These are phyloP conservation scores for Scomber colias DNA, from an alignment of 2,113 vertebrate genomes.

Conservation along the genomic window DNA sequence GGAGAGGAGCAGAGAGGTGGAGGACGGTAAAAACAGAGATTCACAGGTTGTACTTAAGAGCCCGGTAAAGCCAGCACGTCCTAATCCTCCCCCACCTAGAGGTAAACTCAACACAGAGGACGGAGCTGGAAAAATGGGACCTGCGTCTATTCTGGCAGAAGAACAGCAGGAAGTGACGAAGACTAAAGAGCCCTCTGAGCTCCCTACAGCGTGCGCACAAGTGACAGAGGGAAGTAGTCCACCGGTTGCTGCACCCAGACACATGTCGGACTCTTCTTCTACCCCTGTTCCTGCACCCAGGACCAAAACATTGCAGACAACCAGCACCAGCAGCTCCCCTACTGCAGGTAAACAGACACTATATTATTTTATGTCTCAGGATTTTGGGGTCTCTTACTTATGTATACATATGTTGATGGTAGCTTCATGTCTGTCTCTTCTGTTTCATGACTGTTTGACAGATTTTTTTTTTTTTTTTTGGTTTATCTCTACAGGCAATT, in stretches of 20 bases:
- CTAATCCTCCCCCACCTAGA: conserved; percentile 2
- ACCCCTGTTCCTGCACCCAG: conserved; percentile 45
- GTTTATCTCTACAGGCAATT: conserved; percentile 42
- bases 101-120: not conserved
- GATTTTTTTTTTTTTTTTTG: not conserved
- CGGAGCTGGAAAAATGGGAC: not conserved
- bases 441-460: not conserved
- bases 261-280: not conserved
- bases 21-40: conserved; percentile 4
- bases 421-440: not conserved
- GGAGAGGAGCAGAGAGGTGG: conserved; percentile 13
- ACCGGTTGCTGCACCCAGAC: conserved; percentile 45
- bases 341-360: conserved; percentile 56
- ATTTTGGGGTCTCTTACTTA: not conserved
- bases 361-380: not conserved
- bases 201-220: not conserved
- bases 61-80: not conserved
- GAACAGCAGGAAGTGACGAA: not conserved
- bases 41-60: not conserved
- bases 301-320: conserved; percentile 24
- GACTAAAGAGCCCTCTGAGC: not conserved
- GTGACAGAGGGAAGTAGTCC: conserved; percentile 26
- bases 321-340: conserved; percentile 3
- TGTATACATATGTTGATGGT: not conserved
- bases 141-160: not conserved